Evolutionary conservation across 2,888 invertebrate species (phyloP).

Genomic region (Orchesellides sinensis): DNA sequence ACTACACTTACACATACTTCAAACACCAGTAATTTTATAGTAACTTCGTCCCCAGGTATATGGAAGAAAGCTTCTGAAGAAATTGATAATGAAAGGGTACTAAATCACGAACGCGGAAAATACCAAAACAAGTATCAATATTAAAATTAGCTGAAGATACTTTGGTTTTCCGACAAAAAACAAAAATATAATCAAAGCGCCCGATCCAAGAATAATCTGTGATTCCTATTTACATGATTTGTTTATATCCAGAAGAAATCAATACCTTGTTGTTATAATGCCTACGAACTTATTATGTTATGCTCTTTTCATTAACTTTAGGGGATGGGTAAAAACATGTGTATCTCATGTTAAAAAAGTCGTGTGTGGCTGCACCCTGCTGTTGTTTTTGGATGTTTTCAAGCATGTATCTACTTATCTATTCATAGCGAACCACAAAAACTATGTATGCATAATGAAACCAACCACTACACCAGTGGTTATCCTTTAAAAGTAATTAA

Average conservation of each 20-base stretch:
- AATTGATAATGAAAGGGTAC: not conserved
- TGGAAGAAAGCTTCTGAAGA: not conserved
- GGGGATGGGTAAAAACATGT: too few relatives aligned
- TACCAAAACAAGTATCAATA: not conserved
- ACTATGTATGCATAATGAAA: slow-evolving; percentile 28
- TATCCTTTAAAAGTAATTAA: slow-evolving; percentile 36
- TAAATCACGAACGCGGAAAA: slow-evolving; percentile 13
- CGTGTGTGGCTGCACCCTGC: slow-evolving; percentile 45
- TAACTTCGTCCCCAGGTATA: too few relatives aligned
- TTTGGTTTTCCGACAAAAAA: too few relatives aligned
- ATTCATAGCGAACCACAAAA: slow-evolving; percentile 31
- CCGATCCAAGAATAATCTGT: too few relatives aligned
- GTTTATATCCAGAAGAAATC: not conserved
- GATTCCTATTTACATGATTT: too few relatives aligned
- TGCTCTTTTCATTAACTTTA: too few relatives aligned
- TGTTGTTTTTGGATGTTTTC: slow-evolving; percentile 41
- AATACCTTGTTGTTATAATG: too few relatives aligned
- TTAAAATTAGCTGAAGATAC: slow-evolving; percentile 22
- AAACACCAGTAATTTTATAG: too few relatives aligned
- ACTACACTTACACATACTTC: too few relatives aligned
- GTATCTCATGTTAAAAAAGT: too few relatives aligned
- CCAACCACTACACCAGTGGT: slow-evolving; percentile 1
- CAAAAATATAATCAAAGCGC: too few relatives aligned
- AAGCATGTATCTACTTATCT: slow-evolving; percentile 22
- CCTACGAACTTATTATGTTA: too few relatives aligned